Evolutionary conservation across 2,113 vertebrate genomes (phyloP).

Genomic region (Cinclus mexicanus): DNA sequence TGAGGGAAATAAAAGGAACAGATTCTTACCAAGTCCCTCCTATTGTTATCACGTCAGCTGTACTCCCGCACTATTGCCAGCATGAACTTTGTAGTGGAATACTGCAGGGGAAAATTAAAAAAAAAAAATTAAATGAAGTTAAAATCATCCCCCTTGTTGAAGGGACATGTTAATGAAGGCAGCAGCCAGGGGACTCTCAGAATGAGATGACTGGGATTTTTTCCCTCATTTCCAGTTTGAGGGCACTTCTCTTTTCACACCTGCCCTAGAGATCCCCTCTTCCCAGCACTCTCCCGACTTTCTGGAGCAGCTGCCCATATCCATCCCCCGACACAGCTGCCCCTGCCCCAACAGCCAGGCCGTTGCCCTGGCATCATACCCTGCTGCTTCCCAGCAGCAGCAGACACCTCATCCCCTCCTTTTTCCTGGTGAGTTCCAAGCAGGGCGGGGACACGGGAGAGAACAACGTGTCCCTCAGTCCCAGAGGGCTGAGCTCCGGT

Average conservation of each 20-base stretch:
- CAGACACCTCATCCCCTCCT: neutral
- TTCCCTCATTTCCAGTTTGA: neutral
- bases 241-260: neutral
- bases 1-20: neutral
- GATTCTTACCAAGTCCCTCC: neutral
- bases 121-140: neutral
- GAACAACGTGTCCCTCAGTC: neutral
- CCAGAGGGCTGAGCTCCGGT: neutral
- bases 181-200: neutral
- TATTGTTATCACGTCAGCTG: neutral
- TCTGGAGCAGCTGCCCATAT: neutral
- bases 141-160: neutral
- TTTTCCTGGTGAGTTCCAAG: neutral
- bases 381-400: neutral
- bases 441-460: neutral
- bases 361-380: neutral
- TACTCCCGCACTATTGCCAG: neutral
- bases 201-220: neutral
- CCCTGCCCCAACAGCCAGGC: neutral
- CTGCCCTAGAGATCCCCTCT: neutral
- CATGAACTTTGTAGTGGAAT: neutral
- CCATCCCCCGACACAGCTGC: neutral
- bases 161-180: fast-evolving
- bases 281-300: neutral
- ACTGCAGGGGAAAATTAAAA: neutral